Base-by-base conservation (phyloP, 1,140 invertebrate species). In the Eumeta japonica region DNA sequence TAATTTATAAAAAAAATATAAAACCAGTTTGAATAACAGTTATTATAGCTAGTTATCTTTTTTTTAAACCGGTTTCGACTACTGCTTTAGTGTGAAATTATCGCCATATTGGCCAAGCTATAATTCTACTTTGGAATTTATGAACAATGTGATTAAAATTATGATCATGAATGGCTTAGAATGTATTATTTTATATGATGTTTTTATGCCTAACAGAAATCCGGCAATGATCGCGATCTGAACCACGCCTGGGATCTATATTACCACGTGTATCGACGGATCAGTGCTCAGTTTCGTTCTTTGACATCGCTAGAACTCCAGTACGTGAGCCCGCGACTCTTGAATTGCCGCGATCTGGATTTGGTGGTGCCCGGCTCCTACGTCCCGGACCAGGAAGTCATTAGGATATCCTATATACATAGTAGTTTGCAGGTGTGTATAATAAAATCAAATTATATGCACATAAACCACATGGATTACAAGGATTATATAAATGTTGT, bases 191-290 rank as follows among this genome's bases (percentile, higher is more conserved):
- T n/a, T n/a, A n/a, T n/a, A n/a, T n/a, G n/a, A n/a, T n/a, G n/a
- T n/a, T n/a, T n/a, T n/a, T n/a, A n/a, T n/a, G n/a, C n/a, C n/a
- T n/a, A n/a, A n/a, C n/a, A 79, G 77, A 75, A 83, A 11, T 89
- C 89, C 0, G 83, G 85, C 2, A 92, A 95, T 51, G 83, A 90
- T 1, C 82, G 92, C 37, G 94, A 98, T 54, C 74, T 99, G 14
- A 97, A 95, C 58, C 90, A 95, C 62, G 97, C 97, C 10, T 99
- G 97, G 97, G 97, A 99, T 62, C 75, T 98, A 0, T 99, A 99
- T 66, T 99, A 98, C 72, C 91, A 97, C 55, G 94, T 99, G 7
- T 98, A 98, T 62, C 81, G 95, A 31, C 83, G 94, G 37, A 98
- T 99, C 50, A 90, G 90, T 1, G 81, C 92, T 37, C 97, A 99